Evolutionary conservation across 2,113 vertebrate species (phyloP).

Genomic region (Datnioides undecimradiatus): DNA sequence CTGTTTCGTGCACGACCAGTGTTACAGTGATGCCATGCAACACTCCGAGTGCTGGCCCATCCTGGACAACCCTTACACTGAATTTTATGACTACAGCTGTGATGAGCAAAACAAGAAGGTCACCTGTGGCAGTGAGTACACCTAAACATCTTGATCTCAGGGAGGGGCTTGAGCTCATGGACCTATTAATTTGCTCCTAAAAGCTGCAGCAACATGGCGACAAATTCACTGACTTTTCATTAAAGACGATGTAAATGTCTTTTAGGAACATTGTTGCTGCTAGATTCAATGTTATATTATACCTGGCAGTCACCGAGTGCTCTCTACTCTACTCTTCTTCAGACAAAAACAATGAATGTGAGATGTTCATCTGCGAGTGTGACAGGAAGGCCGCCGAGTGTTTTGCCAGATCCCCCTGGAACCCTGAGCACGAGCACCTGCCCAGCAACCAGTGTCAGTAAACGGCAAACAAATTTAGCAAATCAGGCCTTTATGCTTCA

Average conservation of each 20-base stretch:
- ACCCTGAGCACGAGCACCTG: constrained; percentile 59
- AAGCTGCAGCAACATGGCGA: no score
- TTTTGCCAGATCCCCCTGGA: constrained; percentile 82
- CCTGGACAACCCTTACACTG: constrained; percentile 88
- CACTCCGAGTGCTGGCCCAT: constrained; percentile 77
- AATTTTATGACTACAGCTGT: constrained; percentile 83
- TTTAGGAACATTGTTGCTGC: neutral
- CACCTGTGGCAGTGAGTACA: constrained; percentile 86
- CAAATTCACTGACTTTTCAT: neutral
- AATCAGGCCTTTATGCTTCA: neutral
- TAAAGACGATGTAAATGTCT: neutral
- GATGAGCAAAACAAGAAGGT: constrained; percentile 63
- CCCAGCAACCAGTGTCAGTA: constrained; percentile 75
- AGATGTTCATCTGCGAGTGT: constrained; percentile 90
- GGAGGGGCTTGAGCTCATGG: neutral
- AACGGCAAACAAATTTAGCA: neutral
- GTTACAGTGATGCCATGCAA: constrained; percentile 78
- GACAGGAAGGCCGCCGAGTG: constrained; percentile 88
- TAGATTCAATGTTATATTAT: neutral
- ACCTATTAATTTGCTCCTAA: neutral
- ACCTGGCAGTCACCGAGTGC: no score
- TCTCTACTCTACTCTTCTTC: neutral
- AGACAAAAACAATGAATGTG: constrained; percentile 84
- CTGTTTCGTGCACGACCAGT: constrained; percentile 87
- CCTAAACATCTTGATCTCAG: neutral